These are phyloP conservation scores for Pyxicephalus adspersus DNA, from an alignment of 2,113 vertebrate species.

Conservation along the genomic window DNA sequence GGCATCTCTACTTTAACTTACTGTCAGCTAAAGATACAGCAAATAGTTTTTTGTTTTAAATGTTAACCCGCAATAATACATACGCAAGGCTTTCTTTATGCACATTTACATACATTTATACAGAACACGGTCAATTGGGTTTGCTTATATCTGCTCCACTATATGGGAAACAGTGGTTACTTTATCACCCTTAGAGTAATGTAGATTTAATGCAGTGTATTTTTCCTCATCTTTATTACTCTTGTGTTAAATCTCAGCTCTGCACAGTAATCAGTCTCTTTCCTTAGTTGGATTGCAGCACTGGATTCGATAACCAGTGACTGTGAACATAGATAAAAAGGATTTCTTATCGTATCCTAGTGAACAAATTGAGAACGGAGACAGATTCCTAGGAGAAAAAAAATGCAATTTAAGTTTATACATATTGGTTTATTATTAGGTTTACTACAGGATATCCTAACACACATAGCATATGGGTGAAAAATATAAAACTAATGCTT, in stretches of 20 bases:
- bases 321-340: not conserved
- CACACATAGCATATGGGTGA: too few species aligned
- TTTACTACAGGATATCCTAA: not conserved
- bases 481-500: too few species aligned
- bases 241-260: not conserved
- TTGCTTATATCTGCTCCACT: not conserved
- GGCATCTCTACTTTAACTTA: not conserved
- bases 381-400: conserved; percentile 80
- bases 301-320: not conserved
- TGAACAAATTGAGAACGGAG: conserved; percentile 93
- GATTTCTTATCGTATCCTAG: conserved; percentile 85
- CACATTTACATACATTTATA: conserved; percentile 28
- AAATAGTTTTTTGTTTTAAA: not conserved
- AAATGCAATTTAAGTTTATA: not conserved
- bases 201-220: conserved; percentile 14
- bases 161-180: not conserved
- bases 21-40: not conserved
- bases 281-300: not conserved
- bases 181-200: not conserved
- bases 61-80: not conserved
- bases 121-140: conserved; percentile 1
- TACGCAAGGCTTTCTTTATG: conserved; percentile 26
- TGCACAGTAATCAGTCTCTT: not conserved
- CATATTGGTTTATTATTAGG: too few species aligned
- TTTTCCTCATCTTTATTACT: conserved; percentile 13